Base-by-base conservation (phyloP, 2,888 invertebrate species). In the Rotaria macrura region DNA sequence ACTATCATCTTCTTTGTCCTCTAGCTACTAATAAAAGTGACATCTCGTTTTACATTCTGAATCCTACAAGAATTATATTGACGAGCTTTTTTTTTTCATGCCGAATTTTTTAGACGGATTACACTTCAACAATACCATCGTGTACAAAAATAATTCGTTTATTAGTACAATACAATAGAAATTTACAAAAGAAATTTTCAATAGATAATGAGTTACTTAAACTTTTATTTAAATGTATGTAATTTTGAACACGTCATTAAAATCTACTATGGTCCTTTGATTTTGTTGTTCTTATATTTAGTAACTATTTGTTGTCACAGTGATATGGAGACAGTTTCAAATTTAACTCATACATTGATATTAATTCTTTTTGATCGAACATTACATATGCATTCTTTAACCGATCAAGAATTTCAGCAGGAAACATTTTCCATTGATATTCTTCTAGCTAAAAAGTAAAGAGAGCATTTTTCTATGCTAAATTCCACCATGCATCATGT, bases 321-420 rank as follows among this genome's bases (percentile, higher is more conserved):
- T 79, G 79, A 79, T 79, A 7, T 79, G 23, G 79, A 79, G 43
- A 43, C 20, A 0, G 25, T 25, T 23, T 79, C 40, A 43, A 79
- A 79, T 43, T n/a, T 79, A n/a, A n/a, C 43, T 43, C 43, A 79
- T 79, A 9, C 43, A 79, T 79, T 79, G 1, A 9, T 43, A 40
- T 79, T 79, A 79, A 12, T 79, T 12, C 79, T 79, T n/a, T 79
- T 79, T 79, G 79, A 79, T 79, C 40, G 43, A n/a, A 79, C 43
- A 5, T 43, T 79, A 79, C 25, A 25, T n/a, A 43, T 20, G 6
- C 34, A 34, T 34, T 65, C 65, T 6, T 65, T 65, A 65, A 20
- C 40, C 0, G 79, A 79, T 79, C 79, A 79, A 79, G 79, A 79
- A 79, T 40, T 79, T 79, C 43, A 40, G 25, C 43, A 40, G 20